These are phyloP conservation scores for Sander vitreus DNA, from an alignment of 2,113 vertebrate species.

Conservation along the genomic window DNA sequence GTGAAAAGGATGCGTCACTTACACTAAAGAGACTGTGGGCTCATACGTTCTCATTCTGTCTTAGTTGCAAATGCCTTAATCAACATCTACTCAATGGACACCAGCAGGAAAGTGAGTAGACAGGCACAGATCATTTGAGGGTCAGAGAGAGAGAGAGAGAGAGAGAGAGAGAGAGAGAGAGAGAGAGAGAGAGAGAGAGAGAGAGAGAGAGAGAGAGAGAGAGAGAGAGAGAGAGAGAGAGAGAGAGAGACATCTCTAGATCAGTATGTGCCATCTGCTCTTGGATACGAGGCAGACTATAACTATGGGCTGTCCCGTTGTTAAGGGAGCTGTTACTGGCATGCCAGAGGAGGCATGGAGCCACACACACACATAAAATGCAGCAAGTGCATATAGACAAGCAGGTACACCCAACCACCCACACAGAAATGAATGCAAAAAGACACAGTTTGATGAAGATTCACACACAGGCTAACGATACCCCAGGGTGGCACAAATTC, in stretches of 20 bases:
- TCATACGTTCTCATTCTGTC: constrained; percentile 13
- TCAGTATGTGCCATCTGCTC: constrained; percentile 79
- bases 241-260: constrained; percentile 61
- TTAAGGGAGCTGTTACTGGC: constrained; percentile 68
- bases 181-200: constrained; percentile 41
- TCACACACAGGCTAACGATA: neutral
- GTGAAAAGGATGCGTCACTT: neutral
- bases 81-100: constrained; percentile 46
- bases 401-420: constrained; percentile 31
- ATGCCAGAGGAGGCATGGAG: constrained; percentile 50
- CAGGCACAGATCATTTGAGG: constrained; percentile 36
- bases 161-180: constrained; percentile 50
- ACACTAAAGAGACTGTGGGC: constrained; percentile 8
- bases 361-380: constrained; percentile 29
- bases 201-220: too few species aligned
- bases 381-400: constrained; percentile 10
- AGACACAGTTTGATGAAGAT: neutral
- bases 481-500: neutral
- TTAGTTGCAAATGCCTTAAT: constrained; percentile 25
- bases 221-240: too few species aligned
- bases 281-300: constrained; percentile 62
- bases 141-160: constrained; percentile 29
- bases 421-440: neutral
- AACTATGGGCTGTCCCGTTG: constrained; percentile 78
- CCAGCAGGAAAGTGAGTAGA: constrained; percentile 30